Evolutionary conservation across 2,888 invertebrate species (phyloP), one percentile per base, ranked within the genome.

Genomic region (Plutella xylostella): DNA sequence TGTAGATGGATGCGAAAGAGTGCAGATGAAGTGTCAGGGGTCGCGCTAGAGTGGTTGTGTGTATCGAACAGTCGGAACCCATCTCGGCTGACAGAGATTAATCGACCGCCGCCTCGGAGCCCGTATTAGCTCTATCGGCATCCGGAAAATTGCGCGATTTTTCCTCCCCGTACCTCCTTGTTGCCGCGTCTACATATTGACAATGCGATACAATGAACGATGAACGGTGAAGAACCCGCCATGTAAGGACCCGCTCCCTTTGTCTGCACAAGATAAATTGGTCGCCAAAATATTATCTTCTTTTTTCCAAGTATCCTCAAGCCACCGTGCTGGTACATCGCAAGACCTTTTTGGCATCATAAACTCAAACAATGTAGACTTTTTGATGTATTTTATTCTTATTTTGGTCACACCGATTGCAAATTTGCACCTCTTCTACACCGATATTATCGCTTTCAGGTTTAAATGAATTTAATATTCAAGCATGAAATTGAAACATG

Each of bases 61-160:
- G 63, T 68, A 71, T 67, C 65, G 65, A 67, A 64, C 63, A 70
- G 65, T 65, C 59, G 59, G 60, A 66, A 61, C 71, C 68, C 72
- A 72, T 71, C 74, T 69, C 66, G 64, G 72, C 66, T 63, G 78
- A 77, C 75, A 76, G 69, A 73, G 76, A 79, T 79, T 78, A 79
- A 80, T 78, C 72, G 76, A 65, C 59, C 57, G 63, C 63, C 63
- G 66, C 65, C 65, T 68, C 63, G 61, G 68, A 72, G 65, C 68
- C 68, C 72, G 69, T 76, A 77, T 79, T 78, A 76, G 72, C 72
- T 76, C 70, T 73, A 76, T 72, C 71, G 74, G 76, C 68, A 75
- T 78, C 74, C 72, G 72, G 74, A 78, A 80, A 77, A 78, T 75
- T 72, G 72, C 69, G 60, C 67, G 70, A 76, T 73, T 79, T 80